phyloP scores from a whole-genome alignment of 2,113 vertebrate genomes.

The mouse (Mus musculus) region DNA sequence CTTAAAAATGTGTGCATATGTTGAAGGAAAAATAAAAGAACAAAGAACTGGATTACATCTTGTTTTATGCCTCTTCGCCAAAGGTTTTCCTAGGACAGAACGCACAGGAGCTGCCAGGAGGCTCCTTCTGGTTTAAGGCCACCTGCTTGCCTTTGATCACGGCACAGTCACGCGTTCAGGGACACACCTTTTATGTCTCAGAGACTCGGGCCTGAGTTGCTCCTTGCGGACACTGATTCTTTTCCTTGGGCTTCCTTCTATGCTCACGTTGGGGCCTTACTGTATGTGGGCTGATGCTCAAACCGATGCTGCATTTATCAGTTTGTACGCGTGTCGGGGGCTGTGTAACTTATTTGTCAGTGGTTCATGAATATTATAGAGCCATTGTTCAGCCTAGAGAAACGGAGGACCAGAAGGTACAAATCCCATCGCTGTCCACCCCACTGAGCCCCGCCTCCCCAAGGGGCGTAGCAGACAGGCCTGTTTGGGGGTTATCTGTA shows the following conservation, averaged over 20 bases:
- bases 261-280: not conserved
- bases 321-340: not conserved
- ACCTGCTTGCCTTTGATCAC: not conserved
- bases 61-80: not conserved
- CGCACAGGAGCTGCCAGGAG: not conserved
- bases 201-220: fast-evolving
- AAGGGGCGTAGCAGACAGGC: not conserved
- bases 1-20: not conserved
- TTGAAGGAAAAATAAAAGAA: not conserved
- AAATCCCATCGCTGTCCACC: not conserved
- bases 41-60: not conserved
- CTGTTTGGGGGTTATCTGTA: not conserved
- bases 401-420: not conserved
- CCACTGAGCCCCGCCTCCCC: not conserved
- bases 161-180: fast-evolving
- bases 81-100: not conserved
- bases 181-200: not conserved
- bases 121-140: too few relatives aligned
- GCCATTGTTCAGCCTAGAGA: not conserved
- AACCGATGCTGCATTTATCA: not conserved
- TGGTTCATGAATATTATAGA: not conserved
- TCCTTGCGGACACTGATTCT: not conserved
- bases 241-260: not conserved
- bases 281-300: not conserved
- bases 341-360: not conserved